Base-by-base conservation (phyloP, 1,140 invertebrate species). In the Tetranychus urticae region DNA sequence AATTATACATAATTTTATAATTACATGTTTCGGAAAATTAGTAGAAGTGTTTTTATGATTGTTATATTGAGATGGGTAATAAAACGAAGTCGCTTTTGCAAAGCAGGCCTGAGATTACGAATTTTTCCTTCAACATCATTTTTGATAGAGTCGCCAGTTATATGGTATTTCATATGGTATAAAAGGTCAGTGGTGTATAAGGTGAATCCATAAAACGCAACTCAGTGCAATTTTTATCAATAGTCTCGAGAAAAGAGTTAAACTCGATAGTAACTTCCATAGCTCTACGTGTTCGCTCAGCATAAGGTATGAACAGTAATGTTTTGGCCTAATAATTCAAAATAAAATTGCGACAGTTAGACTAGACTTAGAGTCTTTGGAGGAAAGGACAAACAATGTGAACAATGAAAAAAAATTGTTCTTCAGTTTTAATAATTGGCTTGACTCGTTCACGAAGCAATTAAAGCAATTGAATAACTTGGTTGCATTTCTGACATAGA, bases 101-200 rank as follows among this genome's bases (percentile, higher is more conserved):
- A 74, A 0, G 85, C 79, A 1, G 86, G 86, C 33, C 89, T 76
- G 31, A 96, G 71, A 68, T 84, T 83, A 45, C 85, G 77, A 57
- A 96, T 92, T 45, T 92, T 83, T 39, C 79, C 79, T 72, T 94
- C 90, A 1, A 90, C 81, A 70, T 94, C 90, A 62, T 79, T 83
- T 70, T 93, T 94, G 74, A 93, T 85, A 56, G 82, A 82, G 71
- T 97, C 88, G 1, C 92, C 92, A 36, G 93, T 88, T 74, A 92
- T 93, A 83, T 93, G 94, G 70, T 97, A 97, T 73, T 97, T 97
- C 58, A 80, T 77, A 67, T 80, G 78, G 66, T 88, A 96, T 80
- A 97, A 75, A 70, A 96, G 78, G 74, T 96, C 91, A 71, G 88
- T 90, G n/a, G n/a, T n/a, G n/a, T n/a, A n/a, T n/a, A n/a, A n/a